These are phyloP conservation scores for Aquatica leii DNA, from an alignment of 2,888 invertebrate species.

Conservation along the genomic window DNA sequence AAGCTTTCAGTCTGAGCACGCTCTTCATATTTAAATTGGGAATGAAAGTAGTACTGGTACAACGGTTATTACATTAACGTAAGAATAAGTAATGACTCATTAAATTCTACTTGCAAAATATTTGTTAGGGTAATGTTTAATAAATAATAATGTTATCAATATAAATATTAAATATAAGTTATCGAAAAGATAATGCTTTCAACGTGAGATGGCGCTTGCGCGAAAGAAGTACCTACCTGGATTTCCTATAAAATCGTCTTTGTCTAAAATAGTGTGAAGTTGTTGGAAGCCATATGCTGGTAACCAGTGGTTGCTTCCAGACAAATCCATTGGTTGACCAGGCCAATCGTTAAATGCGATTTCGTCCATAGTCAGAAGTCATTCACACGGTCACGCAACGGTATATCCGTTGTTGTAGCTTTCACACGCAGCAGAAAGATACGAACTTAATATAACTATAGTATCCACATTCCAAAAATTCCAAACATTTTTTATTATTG, in stretches of 20 bases:
- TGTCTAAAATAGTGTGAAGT: slow-evolving; percentile 63
- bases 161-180: no score
- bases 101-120: no score
- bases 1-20: no score
- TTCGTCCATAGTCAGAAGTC: slow-evolving; percentile 64
- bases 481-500: slow-evolving; percentile 2
- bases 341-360: slow-evolving; percentile 72
- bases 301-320: slow-evolving; percentile 78
- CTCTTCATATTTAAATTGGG: no score
- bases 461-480: slow-evolving; percentile 11
- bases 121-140: no score
- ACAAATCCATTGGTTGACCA: slow-evolving; percentile 65
- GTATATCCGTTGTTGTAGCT: slow-evolving; percentile 38
- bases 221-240: slow-evolving; percentile 62
- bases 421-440: slow-evolving; percentile 23
- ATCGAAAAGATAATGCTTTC: no score
- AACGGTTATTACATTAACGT: no score
- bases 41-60: no score
- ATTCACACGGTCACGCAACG: slow-evolving; percentile 54
- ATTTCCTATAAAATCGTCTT: slow-evolving; percentile 69
- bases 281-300: slow-evolving; percentile 81
- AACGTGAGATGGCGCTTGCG: not conserved
- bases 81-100: no score
- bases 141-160: no score
- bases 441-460: slow-evolving; percentile 1